Percentiles rank a stretch among this genome's conserved stretches.
phyloP scores from a whole-genome alignment of 2,888 invertebrate genomes.

The Tenthredo livida region DNA sequence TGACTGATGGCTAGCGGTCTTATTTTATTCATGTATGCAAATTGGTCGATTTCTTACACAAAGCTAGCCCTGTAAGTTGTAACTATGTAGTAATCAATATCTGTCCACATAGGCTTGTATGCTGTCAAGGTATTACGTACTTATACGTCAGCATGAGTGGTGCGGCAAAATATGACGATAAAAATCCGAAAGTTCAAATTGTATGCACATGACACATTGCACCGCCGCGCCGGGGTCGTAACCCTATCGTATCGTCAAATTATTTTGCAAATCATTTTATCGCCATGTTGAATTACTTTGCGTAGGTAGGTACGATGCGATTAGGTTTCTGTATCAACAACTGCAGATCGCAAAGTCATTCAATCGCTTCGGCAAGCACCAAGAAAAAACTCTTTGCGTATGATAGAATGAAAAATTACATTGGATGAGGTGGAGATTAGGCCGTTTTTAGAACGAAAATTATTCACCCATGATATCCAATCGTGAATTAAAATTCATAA shows the following conservation, averaged over 20 bases:
- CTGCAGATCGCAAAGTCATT: not conserved
- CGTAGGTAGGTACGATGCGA: not conserved
- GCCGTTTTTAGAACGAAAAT: not conserved
- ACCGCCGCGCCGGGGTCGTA: not conserved
- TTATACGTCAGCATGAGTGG: not conserved
- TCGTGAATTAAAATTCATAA: not conserved
- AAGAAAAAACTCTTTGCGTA: too few relatives aligned
- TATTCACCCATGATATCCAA: not conserved
- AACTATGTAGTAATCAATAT: slow-evolving; percentile 1
- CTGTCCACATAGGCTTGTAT: not conserved
- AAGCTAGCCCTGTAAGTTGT: not conserved
- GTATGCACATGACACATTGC: not conserved
- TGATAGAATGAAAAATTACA: too few relatives aligned
- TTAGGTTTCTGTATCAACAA: not conserved
- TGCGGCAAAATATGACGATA: not conserved
- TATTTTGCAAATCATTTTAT: not conserved
- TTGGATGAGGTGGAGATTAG: not conserved
- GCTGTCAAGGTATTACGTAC: not conserved
- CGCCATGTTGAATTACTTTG: not conserved
- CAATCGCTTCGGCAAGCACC: too few relatives aligned
- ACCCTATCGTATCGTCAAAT: not conserved
- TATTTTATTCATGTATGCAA: slow-evolving; percentile 17
- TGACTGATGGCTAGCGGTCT: not conserved
- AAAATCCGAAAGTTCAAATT: not conserved
- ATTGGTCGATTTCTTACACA: slow-evolving; percentile 10